Conservation (phyloP, 92 coral and sea anemone species). For the Palythoa caribaeorum region DNA sequence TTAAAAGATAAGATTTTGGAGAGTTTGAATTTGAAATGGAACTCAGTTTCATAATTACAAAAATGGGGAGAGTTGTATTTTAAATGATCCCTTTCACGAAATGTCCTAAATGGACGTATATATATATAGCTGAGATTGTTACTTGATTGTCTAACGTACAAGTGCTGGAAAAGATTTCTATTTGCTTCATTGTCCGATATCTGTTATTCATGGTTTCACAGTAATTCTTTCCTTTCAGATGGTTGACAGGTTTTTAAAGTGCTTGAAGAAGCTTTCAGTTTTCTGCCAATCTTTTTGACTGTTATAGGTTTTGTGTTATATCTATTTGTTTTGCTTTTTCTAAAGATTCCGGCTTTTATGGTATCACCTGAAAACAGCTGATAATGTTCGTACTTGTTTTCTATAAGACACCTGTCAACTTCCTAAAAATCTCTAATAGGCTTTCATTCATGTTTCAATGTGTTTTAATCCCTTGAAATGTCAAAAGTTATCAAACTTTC, state of each 20-base stretch:
- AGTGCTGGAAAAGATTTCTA: neutral
- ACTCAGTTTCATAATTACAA: neutral
- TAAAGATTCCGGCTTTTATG: neutral
- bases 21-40: neutral
- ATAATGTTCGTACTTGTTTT: neutral
- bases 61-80: neutral
- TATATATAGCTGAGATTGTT: neutral
- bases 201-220: neutral
- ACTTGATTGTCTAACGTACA: neutral
- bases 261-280: neutral
- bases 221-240: neutral
- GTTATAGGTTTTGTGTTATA: neutral
- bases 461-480: neutral
- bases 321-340: neutral
- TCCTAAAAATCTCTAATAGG: neutral
- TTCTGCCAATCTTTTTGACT: neutral
- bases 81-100: slow-evolving; percentile 19
- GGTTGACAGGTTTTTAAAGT: slow-evolving; percentile 31
- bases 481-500: slow-evolving; percentile 5
- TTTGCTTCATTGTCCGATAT: neutral
- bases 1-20: neutral
- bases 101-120: neutral
- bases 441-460: neutral
- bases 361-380: neutral
- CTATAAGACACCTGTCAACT: neutral